Conservation (phyloP, 2,113 vertebrate species). For the Crotalus helleri region DNA sequence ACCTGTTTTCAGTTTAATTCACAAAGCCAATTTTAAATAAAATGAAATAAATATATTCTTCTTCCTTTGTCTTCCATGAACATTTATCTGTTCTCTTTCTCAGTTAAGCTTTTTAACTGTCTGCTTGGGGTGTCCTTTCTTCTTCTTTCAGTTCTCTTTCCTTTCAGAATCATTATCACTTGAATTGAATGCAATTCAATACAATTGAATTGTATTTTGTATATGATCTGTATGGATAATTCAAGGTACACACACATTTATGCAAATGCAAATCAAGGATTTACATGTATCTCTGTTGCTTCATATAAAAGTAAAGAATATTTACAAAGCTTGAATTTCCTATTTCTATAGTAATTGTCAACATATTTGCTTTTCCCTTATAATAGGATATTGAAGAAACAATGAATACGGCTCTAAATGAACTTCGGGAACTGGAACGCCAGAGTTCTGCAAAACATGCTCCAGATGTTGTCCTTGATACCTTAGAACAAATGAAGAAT, state of each 20-base stretch:
- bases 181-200: neutral
- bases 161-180: neutral
- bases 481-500: conserved; percentile 89
- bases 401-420: conserved; percentile 95
- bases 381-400: conserved; percentile 96
- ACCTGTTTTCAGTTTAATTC: conserved; percentile 4
- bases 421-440: conserved; percentile 92
- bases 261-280: neutral
- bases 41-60: neutral
- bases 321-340: neutral
- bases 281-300: neutral
- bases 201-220: neutral
- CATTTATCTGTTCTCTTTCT: neutral
- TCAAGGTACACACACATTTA: neutral
- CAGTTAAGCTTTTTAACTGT: neutral
- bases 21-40: neutral
- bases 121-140: neutral
- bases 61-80: neutral
- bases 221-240: neutral
- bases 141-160: neutral
- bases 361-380: conserved; percentile 18
- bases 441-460: conserved; percentile 94
- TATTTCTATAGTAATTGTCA: rapidly evolving
- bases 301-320: neutral
- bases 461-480: conserved; percentile 95